Conservation (phyloP, 2,797 vertebrate species). For the Cuniculus paca region DNA sequence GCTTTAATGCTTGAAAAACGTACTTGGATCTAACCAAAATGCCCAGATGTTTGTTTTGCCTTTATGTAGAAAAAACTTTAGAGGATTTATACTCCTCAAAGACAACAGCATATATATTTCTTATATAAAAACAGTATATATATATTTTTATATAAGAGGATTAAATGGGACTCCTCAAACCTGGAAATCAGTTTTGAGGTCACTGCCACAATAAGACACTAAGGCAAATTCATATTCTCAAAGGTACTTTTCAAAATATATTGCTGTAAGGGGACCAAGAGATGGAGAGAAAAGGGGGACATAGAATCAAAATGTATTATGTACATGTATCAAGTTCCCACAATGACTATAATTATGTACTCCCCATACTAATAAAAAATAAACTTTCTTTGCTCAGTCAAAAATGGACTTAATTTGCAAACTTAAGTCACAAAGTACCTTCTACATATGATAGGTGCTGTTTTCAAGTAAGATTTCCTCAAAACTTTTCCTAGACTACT, state of each 20-base stretch:
- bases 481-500: neutral
- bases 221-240: neutral
- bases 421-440: constrained; percentile 24
- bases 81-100: neutral
- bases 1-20: neutral
- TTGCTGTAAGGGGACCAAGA: neutral
- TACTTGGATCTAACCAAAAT: neutral
- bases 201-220: neutral
- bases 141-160: neutral
- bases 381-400: neutral
- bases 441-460: neutral
- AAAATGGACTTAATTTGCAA: constrained; percentile 28
- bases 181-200: neutral
- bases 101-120: neutral
- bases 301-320: neutral
- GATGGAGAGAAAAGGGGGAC: neutral
- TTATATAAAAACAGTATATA: neutral
- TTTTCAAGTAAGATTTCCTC: constrained; percentile 49
- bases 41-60: neutral
- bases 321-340: neutral
- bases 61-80: neutral
- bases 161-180: neutral
- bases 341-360: neutral
- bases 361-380: neutral
- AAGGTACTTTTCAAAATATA: neutral